Evolutionary conservation across 1,140 invertebrate genomes (phyloP).

Genomic region (Leucophenga varia): DNA sequence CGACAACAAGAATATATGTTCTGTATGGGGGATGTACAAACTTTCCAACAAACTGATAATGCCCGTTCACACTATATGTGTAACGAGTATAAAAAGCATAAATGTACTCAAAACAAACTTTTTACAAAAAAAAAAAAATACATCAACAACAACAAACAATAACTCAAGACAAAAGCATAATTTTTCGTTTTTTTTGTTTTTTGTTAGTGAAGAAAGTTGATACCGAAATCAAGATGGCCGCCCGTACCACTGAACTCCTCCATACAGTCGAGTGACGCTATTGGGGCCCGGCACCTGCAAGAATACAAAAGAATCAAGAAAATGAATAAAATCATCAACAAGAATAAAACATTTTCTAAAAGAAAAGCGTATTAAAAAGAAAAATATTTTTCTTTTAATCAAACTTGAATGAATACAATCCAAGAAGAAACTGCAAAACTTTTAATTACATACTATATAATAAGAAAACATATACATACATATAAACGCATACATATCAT

Average conservation of each 20-base stretch:
- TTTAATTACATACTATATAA: no score
- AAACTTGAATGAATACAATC: no score
- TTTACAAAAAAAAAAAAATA: conserved; percentile 21
- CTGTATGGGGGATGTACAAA: no score
- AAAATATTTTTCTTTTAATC: no score
- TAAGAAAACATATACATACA: neutral
- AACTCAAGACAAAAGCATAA: conserved; percentile 17
- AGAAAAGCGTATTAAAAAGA: no score
- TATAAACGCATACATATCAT: neutral
- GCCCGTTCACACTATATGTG: no score
- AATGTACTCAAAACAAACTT: conserved; percentile 9
- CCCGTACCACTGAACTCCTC: conserved; percentile 79
- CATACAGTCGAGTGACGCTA: conserved; percentile 89
- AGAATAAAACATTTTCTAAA: no score
- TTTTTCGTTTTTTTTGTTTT: conserved; percentile 19
- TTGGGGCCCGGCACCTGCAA: conserved; percentile 82
- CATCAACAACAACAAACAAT: conserved; percentile 34
- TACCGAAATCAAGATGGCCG: conserved; percentile 59
- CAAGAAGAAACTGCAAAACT: neutral
- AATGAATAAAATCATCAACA: conserved; percentile 8
- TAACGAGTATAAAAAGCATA: conserved; percentile 15
- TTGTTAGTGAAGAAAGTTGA: conserved; percentile 56
- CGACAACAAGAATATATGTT: no score
- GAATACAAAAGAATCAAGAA: conserved; percentile 9
- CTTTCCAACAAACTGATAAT: no score